phyloP scores from a whole-genome alignment of 2,888 invertebrate genomes.

The Myopa tessellatipennis region DNA sequence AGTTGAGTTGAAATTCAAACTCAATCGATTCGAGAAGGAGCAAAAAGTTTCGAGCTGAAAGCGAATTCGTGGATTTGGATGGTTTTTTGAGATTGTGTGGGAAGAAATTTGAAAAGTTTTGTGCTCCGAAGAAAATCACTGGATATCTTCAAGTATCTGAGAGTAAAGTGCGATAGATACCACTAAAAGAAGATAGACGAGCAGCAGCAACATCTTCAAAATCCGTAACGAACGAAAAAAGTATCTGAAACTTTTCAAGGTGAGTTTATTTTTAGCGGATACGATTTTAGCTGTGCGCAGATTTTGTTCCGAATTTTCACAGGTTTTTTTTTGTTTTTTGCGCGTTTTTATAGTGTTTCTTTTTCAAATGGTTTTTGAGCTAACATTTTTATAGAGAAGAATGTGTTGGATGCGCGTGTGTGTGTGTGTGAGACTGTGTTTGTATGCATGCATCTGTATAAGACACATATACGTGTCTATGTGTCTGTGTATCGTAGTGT shows the following conservation, averaged over 20 bases:
- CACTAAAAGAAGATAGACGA: conserved; percentile 34
- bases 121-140: conserved; percentile 8
- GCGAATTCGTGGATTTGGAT: too few species aligned
- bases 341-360: conserved; percentile 13
- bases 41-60: conserved; percentile 39
- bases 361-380: conserved; percentile 29
- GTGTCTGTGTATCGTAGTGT: too few species aligned
- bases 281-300: conserved; percentile 60
- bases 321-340: conserved; percentile 36
- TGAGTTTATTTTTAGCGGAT: conserved; percentile 68
- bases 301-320: conserved; percentile 52
- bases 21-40: conserved; percentile 50
- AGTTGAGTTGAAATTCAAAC: conserved; percentile 45
- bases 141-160: conserved; percentile 21
- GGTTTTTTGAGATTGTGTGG: background rate
- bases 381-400: conserved; percentile 22
- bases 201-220: conserved; percentile 45
- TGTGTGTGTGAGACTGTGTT: conserved; percentile 8
- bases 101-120: background rate
- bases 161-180: conserved; percentile 28
- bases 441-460: too few species aligned
- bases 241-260: conserved; percentile 68
- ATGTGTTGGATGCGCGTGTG: conserved; percentile 24
- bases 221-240: conserved; percentile 47
- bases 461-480: too few species aligned